Conservation (phyloP, 2,797 vertebrate species). For the Pipistrellus nathusii region DNA sequence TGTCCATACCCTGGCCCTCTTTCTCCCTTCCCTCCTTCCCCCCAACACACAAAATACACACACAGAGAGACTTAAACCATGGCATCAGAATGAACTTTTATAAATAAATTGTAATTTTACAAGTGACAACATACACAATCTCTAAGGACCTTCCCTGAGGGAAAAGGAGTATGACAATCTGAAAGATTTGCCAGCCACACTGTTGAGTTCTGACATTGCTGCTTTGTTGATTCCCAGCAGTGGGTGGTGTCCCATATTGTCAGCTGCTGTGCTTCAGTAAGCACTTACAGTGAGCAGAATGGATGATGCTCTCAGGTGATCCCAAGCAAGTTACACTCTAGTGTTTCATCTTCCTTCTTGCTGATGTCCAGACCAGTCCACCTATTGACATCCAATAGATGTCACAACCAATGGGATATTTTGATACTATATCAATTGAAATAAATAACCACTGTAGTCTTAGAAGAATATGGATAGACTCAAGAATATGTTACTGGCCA, state of each 20-base stretch:
- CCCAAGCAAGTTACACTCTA: not conserved
- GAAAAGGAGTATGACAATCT: constrained; percentile 38
- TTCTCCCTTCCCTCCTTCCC: too few relatives aligned
- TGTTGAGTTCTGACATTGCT: not conserved
- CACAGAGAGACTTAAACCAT: not conserved
- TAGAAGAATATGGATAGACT: not conserved
- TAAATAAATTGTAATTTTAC: constrained; percentile 53
- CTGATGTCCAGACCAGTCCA: not conserved
- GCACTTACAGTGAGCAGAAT: constrained; percentile 12
- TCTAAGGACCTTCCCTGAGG: constrained; percentile 15
- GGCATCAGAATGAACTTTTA: not conserved
- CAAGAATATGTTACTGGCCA: not conserved
- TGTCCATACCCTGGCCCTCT: accelerated
- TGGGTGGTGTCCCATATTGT: constrained; percentile 63
- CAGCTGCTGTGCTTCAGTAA: constrained; percentile 59
- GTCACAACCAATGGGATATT: not conserved
- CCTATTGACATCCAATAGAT: not conserved
- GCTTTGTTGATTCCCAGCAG: constrained; percentile 59
- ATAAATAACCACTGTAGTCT: not conserved
- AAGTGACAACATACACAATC: constrained; percentile 34
- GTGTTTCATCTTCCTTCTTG: not conserved
- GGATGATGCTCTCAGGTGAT: constrained; percentile 25
- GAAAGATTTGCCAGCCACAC: not conserved
- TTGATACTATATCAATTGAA: not conserved
- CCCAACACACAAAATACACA: too few relatives aligned